These are phyloP conservation scores for Euborellia annulipes DNA, from an alignment of 1,140 invertebrate species.

Conservation along the genomic window DNA sequence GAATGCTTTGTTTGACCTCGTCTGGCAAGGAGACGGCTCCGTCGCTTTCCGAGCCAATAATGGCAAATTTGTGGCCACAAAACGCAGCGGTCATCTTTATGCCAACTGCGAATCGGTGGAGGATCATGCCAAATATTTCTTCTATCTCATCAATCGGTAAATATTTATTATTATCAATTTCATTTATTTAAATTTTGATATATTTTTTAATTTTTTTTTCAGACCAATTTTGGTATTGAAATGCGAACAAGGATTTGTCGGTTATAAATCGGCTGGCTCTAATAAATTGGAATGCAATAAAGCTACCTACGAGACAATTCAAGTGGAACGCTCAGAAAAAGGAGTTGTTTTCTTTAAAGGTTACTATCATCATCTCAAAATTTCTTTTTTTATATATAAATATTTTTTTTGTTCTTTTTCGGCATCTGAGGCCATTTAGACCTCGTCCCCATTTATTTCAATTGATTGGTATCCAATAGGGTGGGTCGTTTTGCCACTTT, in stretches of 20 bases:
- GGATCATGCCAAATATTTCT: constrained; percentile 80
- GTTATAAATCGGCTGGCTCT: constrained; percentile 64
- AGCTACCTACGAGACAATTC: constrained; percentile 83
- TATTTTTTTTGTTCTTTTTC: no score
- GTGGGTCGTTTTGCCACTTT: no score
- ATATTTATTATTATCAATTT: no score
- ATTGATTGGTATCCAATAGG: no score
- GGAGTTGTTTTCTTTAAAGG: constrained; percentile 88
- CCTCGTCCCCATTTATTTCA: no score
- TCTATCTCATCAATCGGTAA: constrained; percentile 80
- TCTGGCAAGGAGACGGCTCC: constrained; percentile 82
- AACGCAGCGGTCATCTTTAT: constrained; percentile 85
- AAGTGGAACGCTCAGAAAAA: constrained; percentile 75
- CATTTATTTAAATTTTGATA: background rate
- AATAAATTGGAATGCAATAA: constrained; percentile 89
- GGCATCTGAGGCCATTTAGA: no score
- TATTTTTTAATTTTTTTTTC: constrained; percentile 15
- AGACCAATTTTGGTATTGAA: constrained; percentile 85
- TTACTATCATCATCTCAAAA: constrained; percentile 32
- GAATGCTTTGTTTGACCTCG: constrained; percentile 76
- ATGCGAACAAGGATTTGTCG: constrained; percentile 92
- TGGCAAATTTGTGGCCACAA: constrained; percentile 83
- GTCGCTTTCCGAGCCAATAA: constrained; percentile 88
- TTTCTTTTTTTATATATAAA: no score
- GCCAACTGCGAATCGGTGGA: constrained; percentile 77